Evolutionary conservation across 2,888 invertebrate species (phyloP).

Genomic region (Acrobasis consociella): DNA sequence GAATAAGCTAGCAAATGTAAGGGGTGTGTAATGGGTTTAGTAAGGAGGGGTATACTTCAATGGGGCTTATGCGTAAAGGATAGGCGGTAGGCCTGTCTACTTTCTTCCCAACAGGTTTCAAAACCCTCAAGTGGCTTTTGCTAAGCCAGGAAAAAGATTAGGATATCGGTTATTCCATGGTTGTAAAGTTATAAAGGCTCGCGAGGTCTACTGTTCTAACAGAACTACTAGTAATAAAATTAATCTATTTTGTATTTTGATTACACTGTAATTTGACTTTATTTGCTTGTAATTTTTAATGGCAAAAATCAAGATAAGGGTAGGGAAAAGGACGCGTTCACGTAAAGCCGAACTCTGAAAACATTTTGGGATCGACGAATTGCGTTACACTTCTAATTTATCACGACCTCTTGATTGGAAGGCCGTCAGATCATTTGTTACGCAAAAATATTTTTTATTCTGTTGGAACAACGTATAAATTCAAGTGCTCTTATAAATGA

Average conservation of each 20-base stretch:
- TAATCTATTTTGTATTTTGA: neutral
- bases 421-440: constrained; percentile 6
- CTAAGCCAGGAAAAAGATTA: too few species aligned
- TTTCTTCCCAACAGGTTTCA: too few species aligned
- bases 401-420: constrained; percentile 18
- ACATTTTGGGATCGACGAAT: constrained; percentile 14
- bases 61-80: too few species aligned
- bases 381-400: constrained; percentile 18
- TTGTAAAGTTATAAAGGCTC: too few species aligned
- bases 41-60: too few species aligned
- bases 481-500: neutral
- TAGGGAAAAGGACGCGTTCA: constrained; percentile 1
- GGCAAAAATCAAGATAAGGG: constrained; percentile 2
- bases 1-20: too few species aligned
- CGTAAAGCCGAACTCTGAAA: constrained; percentile 9
- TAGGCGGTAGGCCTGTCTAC: too few species aligned
- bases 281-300: neutral
- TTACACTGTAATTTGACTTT: constrained; percentile 2
- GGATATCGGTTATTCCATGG: too few species aligned
- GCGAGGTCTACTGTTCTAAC: too few species aligned
- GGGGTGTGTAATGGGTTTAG: too few species aligned
- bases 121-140: too few species aligned
- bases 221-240: too few species aligned
- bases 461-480: neutral
- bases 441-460: constrained; percentile 12